These are phyloP conservation scores for Ophioninae sp. DNA, from an alignment of 2,888 invertebrate genomes.

Conservation along the genomic window DNA sequence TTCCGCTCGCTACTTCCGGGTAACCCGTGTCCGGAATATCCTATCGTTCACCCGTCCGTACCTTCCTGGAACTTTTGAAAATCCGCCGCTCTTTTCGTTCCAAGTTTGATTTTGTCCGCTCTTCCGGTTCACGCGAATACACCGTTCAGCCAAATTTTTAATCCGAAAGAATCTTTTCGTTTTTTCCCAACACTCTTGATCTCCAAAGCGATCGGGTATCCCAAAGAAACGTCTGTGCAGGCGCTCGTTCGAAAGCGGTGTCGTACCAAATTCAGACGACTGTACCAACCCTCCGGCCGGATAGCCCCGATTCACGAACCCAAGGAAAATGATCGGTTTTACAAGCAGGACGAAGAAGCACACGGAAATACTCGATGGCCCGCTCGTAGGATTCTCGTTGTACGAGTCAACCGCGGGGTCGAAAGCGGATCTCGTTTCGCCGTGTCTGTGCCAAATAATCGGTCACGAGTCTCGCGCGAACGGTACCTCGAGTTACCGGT, in stretches of 20 bases:
- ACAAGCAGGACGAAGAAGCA: not conserved
- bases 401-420: conserved; percentile 24
- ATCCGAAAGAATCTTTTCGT: too few species aligned
- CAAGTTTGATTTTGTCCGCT: not conserved
- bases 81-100: conserved; percentile 20
- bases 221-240: too few species aligned
- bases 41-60: conserved; percentile 48
- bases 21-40: conserved; percentile 36
- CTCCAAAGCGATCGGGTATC: too few species aligned
- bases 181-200: too few species aligned
- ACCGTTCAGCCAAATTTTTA: not conserved
- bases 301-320: too few species aligned
- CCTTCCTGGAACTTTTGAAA: conserved; percentile 6
- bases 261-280: too few species aligned
- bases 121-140: not conserved
- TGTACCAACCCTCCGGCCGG: too few species aligned
- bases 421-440: conserved; percentile 47
- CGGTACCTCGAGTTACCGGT: conserved; percentile 53
- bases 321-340: too few species aligned
- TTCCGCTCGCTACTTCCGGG: conserved; percentile 58
- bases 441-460: conserved; percentile 52
- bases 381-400: not conserved
- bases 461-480: conserved; percentile 58
- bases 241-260: too few species aligned
- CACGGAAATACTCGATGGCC: conserved; percentile 17